Percentiles rank a stretch among this genome's conserved stretches.
Conservation (phyloP, 2,888 invertebrate genomes). For the Pseudococcus longispinus region DNA sequence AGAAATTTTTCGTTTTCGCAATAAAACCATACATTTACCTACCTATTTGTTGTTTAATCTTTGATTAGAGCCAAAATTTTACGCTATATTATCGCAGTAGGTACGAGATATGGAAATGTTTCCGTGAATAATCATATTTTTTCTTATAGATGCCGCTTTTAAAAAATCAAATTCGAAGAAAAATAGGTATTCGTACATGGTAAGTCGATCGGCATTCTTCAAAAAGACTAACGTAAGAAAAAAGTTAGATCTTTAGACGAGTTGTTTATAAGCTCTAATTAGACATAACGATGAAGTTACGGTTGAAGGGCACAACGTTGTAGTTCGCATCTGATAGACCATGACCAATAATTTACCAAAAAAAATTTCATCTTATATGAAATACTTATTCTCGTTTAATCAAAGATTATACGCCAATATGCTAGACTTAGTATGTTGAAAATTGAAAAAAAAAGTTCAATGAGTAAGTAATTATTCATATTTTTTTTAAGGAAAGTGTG, state of each 20-base stretch:
- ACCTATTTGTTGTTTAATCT: neutral
- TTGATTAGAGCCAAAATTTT: slow-evolving; percentile 24
- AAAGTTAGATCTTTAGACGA: slow-evolving; percentile 26
- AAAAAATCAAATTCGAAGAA: slow-evolving; percentile 19
- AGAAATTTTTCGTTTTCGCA: slow-evolving; percentile 14
- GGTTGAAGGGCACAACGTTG: slow-evolving; percentile 34
- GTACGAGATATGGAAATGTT: neutral
- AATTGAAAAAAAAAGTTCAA: no score
- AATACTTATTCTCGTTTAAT: neutral
- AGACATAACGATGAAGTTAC: slow-evolving; percentile 41
- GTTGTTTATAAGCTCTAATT: slow-evolving; percentile 44
- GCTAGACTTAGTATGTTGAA: neutral
- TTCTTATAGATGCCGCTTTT: neutral
- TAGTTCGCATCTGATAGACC: slow-evolving; percentile 38
- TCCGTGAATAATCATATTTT: neutral
- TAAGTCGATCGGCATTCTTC: slow-evolving; percentile 18
- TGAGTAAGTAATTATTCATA: no score
- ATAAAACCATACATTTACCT: neutral
- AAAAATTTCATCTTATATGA: neutral
- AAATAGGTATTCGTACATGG: neutral
- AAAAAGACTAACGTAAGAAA: neutral
- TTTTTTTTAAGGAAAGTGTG: no score
- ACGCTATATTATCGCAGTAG: neutral
- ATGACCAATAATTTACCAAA: slow-evolving; percentile 29
- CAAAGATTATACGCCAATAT: neutral